Evolutionary conservation across 1,140 invertebrate genomes (phyloP), one percentile per base, ranked within the genome.

Genomic region (Aethina tumida): DNA sequence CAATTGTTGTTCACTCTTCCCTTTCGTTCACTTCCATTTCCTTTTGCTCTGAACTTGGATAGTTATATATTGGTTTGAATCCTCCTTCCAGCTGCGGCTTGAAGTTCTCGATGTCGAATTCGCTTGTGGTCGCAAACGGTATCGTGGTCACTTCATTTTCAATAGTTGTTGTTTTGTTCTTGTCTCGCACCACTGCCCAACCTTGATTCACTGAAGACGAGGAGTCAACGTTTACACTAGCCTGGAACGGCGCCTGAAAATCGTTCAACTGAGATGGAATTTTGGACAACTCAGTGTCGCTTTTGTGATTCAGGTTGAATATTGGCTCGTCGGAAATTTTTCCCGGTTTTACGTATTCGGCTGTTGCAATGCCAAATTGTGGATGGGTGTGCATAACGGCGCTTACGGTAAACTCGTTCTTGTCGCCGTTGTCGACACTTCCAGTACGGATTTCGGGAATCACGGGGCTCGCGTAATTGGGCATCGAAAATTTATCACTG

Each of bases 161-260:
- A 4, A 44, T 49, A 2, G 53, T 40, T 17, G 49, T 55, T 1
- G 37, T 40, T 35, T 55, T 54, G 13, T 57, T 50, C 13, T 44
- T 56, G 12, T 64, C 35, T 56, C 59, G 64, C 0, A 80, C 68
- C 4, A 79, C 74, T 36, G 68, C 74, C 76, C 78, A 80, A 14
- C 75, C 75, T 46, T 77, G 74, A 18, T 53, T 52, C 12, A 56
- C 52, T 21, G 66, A 62, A 8, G 39, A 26, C 0, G 40, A 13
- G 0, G 65, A 65, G 38, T 67, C 68, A 0, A 75, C 63, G 30
- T 71, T 77, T 1, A 74, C 59, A 49, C 77, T 80, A 0, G 79
- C 75, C 6, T 77, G 70, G 40, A 81, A 81, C 0, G 79, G 79
- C 1, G 77, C 77, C 67, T 79, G 73, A 38, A 81, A 80, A 46